Conservation (phyloP, 2,797 vertebrate genomes). For the Silurus lanzhouensis region DNA sequence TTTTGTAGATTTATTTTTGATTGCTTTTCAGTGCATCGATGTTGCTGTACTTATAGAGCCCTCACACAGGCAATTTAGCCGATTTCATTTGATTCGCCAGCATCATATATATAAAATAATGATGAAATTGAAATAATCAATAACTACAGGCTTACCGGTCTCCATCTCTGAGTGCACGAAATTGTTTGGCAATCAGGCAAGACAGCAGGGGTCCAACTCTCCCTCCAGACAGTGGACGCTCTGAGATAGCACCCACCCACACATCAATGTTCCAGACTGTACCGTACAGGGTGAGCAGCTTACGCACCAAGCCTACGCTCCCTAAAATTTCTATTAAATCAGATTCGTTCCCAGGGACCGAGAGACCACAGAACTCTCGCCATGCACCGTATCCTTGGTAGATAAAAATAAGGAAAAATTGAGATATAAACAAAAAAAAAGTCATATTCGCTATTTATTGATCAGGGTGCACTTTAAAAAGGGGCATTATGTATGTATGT, state of each 20-base stretch:
- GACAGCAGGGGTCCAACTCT: conserved; percentile 77
- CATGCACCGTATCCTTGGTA: conserved; percentile 74
- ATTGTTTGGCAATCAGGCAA: conserved; percentile 78
- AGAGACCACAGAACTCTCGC: conserved; percentile 74
- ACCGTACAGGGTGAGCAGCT: conserved; percentile 76
- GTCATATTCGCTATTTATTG: not conserved
- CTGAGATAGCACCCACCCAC: conserved; percentile 81
- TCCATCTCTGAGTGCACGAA: conserved; percentile 72
- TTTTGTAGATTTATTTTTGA: too few relatives aligned
- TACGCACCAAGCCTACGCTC: conserved; percentile 70
- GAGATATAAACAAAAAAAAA: not conserved
- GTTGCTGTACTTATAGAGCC: too few relatives aligned
- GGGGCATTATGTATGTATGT: too few relatives aligned
- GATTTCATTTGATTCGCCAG: too few relatives aligned
- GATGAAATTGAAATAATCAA: too few relatives aligned
- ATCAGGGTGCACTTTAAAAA: not conserved
- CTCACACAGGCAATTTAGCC: too few relatives aligned
- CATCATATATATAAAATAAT: too few relatives aligned
- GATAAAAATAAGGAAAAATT: not conserved
- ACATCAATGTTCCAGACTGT: conserved; percentile 77
- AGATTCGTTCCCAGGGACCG: conserved; percentile 67
- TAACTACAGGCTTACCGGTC: conserved; percentile 66
- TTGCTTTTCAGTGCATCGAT: too few relatives aligned
- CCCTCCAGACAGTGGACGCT: conserved; percentile 71
- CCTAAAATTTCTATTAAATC: conserved; percentile 71